A percentile compares a stretch with the other conserved stretches of the same genome.
Conservation (phyloP, 1,140 invertebrate species). For the Eulimnadia texana region DNA sequence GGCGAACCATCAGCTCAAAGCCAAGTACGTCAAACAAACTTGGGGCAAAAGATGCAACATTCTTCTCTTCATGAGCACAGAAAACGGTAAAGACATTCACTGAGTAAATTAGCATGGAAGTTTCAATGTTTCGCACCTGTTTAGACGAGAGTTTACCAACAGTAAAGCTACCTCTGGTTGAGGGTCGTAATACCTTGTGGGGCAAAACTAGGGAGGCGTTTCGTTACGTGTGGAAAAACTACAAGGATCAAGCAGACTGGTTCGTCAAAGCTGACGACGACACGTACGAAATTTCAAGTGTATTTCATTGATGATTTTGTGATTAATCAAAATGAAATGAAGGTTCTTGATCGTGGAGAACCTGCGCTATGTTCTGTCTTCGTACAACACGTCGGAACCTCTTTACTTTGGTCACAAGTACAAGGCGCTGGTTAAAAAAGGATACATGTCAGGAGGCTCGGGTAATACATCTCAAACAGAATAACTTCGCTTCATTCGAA, state of each 20-base stretch:
- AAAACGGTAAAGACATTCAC: conserved; percentile 37
- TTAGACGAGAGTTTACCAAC: conserved; percentile 31
- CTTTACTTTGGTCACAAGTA: conserved; percentile 83
- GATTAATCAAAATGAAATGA: neutral
- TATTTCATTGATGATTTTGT: neutral
- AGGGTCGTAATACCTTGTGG: conserved; percentile 83
- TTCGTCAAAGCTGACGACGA: conserved; percentile 91
- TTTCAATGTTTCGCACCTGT: neutral
- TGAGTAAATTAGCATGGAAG: neutral
- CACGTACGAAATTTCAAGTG: conserved; percentile 45
- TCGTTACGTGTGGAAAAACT: conserved; percentile 67
- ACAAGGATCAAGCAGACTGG: conserved; percentile 77
- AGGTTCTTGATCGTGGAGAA: conserved; percentile 85
- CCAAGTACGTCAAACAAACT: conserved; percentile 80
- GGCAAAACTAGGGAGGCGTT: conserved; percentile 93
- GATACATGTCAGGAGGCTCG: conserved; percentile 82
- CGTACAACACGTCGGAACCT: conserved; percentile 49
- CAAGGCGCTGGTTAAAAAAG: conserved; percentile 72
- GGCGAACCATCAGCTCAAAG: conserved; percentile 73
- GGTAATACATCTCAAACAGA: neutral
- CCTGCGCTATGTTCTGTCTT: conserved; percentile 67
- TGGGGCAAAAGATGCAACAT: conserved; percentile 90
- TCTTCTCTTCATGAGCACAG: conserved; percentile 74
- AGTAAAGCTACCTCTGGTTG: conserved; percentile 44
- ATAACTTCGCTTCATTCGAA: neutral